Percentiles rank a stretch among this genome's conserved stretches.
These are phyloP conservation scores for Eulemur macaco DNA, from an alignment of 2,113 vertebrate genomes.

Conservation along the genomic window DNA sequence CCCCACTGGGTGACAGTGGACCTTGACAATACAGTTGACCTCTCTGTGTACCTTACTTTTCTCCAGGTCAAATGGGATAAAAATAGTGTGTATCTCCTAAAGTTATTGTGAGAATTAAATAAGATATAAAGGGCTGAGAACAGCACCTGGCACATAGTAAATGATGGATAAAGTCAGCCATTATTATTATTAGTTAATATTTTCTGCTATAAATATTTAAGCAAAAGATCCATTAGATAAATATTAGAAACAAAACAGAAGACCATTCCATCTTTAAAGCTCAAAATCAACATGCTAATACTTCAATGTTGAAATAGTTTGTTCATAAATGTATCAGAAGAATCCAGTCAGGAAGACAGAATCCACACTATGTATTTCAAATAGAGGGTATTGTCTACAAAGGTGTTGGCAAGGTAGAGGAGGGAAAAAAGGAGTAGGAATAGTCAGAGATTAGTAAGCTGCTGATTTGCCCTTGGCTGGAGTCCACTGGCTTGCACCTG, in stretches of 20 bases:
- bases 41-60: neutral
- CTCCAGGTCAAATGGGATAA: neutral
- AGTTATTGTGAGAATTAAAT: neutral
- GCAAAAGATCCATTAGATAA: neutral
- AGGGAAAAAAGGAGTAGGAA: neutral
- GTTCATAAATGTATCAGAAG: neutral
- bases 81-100: neutral
- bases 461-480: neutral
- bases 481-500: accelerated
- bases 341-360: neutral
- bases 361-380: neutral
- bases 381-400: neutral
- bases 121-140: neutral
- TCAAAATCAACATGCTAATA: neutral
- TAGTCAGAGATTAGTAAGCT: neutral
- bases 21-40: neutral
- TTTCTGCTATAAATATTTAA: slow-evolving; percentile 19
- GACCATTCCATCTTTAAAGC: neutral
- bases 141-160: neutral
- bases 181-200: neutral
- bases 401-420: neutral
- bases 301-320: neutral
- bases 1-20: accelerated
- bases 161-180: neutral
- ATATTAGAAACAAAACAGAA: neutral